These are phyloP conservation scores for Stenopsyche tienmushanensis DNA, from an alignment of 1,140 invertebrate genomes.

Conservation along the genomic window DNA sequence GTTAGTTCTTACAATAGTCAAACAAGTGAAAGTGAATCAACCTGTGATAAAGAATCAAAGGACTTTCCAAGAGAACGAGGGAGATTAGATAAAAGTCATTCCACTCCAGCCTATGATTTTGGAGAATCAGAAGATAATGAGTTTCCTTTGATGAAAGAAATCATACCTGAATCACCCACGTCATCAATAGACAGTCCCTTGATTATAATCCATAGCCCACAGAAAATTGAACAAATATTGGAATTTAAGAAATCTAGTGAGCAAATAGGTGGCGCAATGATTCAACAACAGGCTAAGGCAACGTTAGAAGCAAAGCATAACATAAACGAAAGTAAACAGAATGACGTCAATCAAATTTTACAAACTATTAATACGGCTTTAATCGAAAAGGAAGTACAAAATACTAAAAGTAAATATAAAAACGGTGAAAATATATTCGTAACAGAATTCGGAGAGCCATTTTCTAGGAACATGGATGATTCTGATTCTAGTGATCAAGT, in stretches of 20 bases:
- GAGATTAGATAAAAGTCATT: slow-evolving; percentile 72
- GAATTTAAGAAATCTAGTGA: slow-evolving; percentile 51
- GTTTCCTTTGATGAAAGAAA: slow-evolving; percentile 43
- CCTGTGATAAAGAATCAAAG: slow-evolving; percentile 16
- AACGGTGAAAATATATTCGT: slow-evolving; percentile 32
- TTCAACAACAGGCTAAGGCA: slow-evolving; percentile 42
- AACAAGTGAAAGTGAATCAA: slow-evolving; percentile 1
- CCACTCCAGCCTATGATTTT: slow-evolving; percentile 73
- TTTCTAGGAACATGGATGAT: slow-evolving; percentile 26
- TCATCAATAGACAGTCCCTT: slow-evolving; percentile 44
- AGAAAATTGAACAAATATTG: slow-evolving; percentile 48
- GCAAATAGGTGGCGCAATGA: slow-evolving; percentile 48
- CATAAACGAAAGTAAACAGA: slow-evolving; percentile 21
- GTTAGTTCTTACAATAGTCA: slow-evolving; percentile 21
- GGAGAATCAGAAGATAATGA: slow-evolving; percentile 49
- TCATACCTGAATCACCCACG: slow-evolving; percentile 49
- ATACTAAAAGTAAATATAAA: slow-evolving; percentile 10
- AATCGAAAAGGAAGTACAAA: slow-evolving; percentile 37
- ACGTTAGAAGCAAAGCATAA: slow-evolving; percentile 16
- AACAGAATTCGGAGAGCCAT: slow-evolving; percentile 37
- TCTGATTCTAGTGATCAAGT: slow-evolving; percentile 42
- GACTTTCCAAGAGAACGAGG: slow-evolving; percentile 48
- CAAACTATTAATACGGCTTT: slow-evolving; percentile 49
- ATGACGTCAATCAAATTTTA: slow-evolving; percentile 43
- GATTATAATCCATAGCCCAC: slow-evolving; percentile 42